phyloP scores from a whole-genome alignment of 1,140 invertebrate genomes.

The Drosophila chauvacae region DNA sequence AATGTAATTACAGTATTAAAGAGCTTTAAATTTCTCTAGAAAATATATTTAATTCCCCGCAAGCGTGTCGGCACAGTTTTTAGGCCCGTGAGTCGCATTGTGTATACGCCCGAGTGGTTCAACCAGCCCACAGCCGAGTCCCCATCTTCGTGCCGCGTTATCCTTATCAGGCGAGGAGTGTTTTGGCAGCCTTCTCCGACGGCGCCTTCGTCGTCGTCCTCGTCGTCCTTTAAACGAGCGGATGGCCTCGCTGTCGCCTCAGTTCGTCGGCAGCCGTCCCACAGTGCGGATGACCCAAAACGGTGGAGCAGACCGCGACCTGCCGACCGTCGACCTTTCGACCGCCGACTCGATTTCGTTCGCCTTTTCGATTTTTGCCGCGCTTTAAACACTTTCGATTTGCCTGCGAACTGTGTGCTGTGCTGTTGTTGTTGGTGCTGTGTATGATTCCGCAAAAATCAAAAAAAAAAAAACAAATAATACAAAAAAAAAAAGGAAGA shows the following conservation, averaged over 20 bases:
- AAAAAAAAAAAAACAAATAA: background rate
- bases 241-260: constrained; percentile 38
- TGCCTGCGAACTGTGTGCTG: constrained; percentile 3
- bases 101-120: constrained; percentile 17
- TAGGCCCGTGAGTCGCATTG: constrained; percentile 19
- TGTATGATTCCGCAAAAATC: constrained; percentile 13
- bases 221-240: constrained; percentile 70
- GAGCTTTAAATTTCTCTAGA: background rate
- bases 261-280: constrained; percentile 80
- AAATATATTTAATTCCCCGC: background rate
- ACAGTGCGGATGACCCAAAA: constrained; percentile 67
- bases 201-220: constrained; percentile 52
- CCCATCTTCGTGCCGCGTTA: constrained; percentile 59
- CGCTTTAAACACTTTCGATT: constrained; percentile 29
- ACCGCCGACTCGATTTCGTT: constrained; percentile 24
- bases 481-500: background rate
- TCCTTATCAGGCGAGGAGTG: constrained; percentile 66
- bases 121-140: constrained; percentile 15
- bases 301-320: constrained; percentile 30
- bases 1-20: background rate
- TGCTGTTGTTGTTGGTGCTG: constrained; percentile 14
- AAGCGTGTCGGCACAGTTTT: constrained; percentile 21
- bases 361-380: constrained; percentile 25
- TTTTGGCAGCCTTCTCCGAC: constrained; percentile 48
- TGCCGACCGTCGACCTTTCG: constrained; percentile 29